Evolutionary conservation across 2,797 vertebrate genomes (phyloP), one percentile per base, ranked within the genome.

Genomic region (Lacerta agilis): DNA sequence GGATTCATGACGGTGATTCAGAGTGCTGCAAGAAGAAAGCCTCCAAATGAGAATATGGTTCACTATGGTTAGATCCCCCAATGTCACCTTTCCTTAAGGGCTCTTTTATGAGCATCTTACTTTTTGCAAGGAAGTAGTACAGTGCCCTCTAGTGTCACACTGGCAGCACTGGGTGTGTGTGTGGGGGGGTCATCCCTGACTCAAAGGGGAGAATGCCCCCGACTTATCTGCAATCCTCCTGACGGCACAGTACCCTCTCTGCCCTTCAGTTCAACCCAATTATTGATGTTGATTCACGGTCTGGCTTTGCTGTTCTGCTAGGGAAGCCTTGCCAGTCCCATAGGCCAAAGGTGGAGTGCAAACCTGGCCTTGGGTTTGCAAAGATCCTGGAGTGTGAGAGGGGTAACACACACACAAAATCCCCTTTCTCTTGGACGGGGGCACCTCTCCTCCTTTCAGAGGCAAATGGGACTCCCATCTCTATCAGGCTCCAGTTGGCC

Each of bases 141-240:
- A 75, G 55, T 27, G 41, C 79, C 86, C 79, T 82, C 87, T 80
- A 66, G 76, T 49, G 67, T 61, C n/a, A 80, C 17, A 75, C 38
- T 29, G 58, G 33, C 9, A 85, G 49, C 41, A 82, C 25, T 55
- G 49, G 1, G 11, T 11, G n/a, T n/a, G n/a, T n/a, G n/a, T n/a
- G n/a, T n/a, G n/a, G 13, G 49, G 49, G 33, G n/a, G 79, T 58
- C 18, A 80, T 66, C 83, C 23, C 55, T 49, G 43, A 15, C 7
- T 79, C 41, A 7, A 55, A 85, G 41, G 66, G 67, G 17, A 43
- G 66, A 49, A 27, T 13, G 41, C 18, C 29, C 43, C 77, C 8
- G 61, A 79, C n/a, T 4, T 7, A 2, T 38, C 20, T 17, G 49
- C 49, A 10, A 13, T 69, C 17, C 6, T 86, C 64, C 20, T 66